These are phyloP conservation scores for Notolabrus celidotus DNA, from an alignment of 2,797 vertebrate genomes.

Conservation along the genomic window DNA sequence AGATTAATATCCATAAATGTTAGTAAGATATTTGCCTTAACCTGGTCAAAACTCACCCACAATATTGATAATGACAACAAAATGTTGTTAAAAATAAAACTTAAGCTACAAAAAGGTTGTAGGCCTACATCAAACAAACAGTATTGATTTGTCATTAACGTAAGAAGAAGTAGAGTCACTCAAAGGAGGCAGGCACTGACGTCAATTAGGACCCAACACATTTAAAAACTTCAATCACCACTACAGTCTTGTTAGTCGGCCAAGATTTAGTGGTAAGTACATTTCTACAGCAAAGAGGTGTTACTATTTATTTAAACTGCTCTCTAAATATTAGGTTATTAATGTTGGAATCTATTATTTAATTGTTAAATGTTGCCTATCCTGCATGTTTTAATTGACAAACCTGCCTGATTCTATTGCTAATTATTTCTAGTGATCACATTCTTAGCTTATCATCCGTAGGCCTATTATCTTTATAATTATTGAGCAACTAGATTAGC, in stretches of 20 bases:
- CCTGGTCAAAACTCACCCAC: no score
- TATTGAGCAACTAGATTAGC: neutral
- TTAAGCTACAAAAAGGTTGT: neutral
- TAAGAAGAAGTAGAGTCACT: neutral
- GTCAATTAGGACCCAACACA: constrained; percentile 61
- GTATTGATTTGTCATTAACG: neutral
- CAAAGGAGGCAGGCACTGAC: constrained; percentile 71
- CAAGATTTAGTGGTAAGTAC: constrained; percentile 68
- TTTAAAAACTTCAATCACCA: constrained; percentile 59
- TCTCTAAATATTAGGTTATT: no score
- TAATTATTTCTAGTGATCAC: neutral
- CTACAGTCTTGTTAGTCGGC: constrained; percentile 31
- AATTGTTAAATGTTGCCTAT: neutral
- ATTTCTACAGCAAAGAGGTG: constrained; percentile 14
- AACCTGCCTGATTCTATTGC: neutral
- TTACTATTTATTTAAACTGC: no score
- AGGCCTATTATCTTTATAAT: neutral
- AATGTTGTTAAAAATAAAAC: neutral
- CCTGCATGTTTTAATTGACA: neutral
- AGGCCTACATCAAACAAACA: neutral
- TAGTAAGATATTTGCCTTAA: no score
- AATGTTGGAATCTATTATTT: neutral
- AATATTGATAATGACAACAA: neutral
- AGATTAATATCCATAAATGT: no score
- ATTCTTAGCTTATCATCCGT: no score